A percentile compares a stretch with the other conserved stretches of the same genome.
phyloP scores from a whole-genome alignment of 2,113 vertebrate species.

The Proteles cristata region DNA sequence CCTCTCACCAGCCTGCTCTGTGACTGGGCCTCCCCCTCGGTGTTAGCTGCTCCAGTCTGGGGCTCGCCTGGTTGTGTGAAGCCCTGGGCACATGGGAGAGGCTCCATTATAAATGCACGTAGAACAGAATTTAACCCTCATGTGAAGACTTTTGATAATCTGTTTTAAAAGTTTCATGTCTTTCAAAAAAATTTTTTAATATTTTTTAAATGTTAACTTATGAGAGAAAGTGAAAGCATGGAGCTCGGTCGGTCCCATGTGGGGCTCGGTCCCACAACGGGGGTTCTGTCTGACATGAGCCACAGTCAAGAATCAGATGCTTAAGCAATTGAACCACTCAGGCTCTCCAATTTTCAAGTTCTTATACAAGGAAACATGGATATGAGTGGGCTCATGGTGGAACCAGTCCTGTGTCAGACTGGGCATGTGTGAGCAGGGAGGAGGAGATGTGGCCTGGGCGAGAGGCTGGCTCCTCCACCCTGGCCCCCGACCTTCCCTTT shows the following conservation, averaged over 20 bases:
- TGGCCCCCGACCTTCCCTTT: not conserved
- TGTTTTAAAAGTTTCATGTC: not conserved
- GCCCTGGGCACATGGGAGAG: not conserved
- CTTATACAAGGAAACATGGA: not conserved
- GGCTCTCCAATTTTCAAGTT: not conserved
- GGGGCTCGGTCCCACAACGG: too few species aligned
- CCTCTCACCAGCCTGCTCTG: not conserved
- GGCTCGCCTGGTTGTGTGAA: not conserved
- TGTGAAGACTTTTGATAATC: too few species aligned
- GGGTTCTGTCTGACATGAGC: too few species aligned
- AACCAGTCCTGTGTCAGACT: not conserved
- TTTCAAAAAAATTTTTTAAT: too few species aligned
- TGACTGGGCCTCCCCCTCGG: not conserved
- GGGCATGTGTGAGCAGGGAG: not conserved
- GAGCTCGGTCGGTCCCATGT: too few species aligned
- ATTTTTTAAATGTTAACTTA: too few species aligned
- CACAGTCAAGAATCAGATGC: too few species aligned
- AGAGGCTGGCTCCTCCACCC: fast-evolving
- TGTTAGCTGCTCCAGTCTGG: not conserved
- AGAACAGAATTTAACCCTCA: not conserved
- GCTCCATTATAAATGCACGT: not conserved
- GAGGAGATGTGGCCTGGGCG: fast-evolving
- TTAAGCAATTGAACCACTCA: too few species aligned
- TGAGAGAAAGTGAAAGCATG: too few species aligned
- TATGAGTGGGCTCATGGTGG: not conserved